phyloP scores from a whole-genome alignment of 2,797 vertebrate genomes.

The Gastrophryne carolinensis region DNA sequence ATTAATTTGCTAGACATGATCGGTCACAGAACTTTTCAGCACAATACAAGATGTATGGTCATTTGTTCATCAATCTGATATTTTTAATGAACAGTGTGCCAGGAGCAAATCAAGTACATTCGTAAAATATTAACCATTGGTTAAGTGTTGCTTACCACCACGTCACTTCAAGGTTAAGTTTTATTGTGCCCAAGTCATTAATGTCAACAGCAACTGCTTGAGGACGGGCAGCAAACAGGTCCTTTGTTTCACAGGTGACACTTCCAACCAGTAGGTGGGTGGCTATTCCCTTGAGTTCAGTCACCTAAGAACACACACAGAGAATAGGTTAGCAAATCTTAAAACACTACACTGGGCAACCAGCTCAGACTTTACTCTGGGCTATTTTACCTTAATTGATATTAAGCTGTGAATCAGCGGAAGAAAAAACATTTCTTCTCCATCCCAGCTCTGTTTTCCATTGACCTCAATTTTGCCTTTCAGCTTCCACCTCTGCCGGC shows the following conservation, averaged over 20 bases:
- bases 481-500: slow-evolving; percentile 94
- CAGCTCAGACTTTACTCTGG: no score
- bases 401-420: slow-evolving; percentile 91
- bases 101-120: neutral
- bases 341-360: no score
- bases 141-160: slow-evolving; percentile 88
- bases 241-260: slow-evolving; percentile 96
- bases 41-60: no score
- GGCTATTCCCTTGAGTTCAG: slow-evolving; percentile 94
- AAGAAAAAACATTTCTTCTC: slow-evolving; percentile 91
- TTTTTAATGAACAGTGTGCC: no score
- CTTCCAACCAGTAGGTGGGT: slow-evolving; percentile 94
- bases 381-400: slow-evolving; percentile 89
- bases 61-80: no score
- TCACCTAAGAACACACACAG: slow-evolving; percentile 76
- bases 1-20: no score
- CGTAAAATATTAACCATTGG: neutral
- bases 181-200: slow-evolving; percentile 96
- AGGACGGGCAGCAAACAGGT: slow-evolving; percentile 92
- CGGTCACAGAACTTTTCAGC: no score
- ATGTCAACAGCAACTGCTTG: slow-evolving; percentile 97
- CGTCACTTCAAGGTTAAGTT: slow-evolving; percentile 95
- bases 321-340: no score
- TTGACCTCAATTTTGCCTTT: slow-evolving; percentile 95
- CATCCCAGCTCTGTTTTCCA: slow-evolving; percentile 95